Percentiles rank a stretch among this genome's conserved stretches.
Evolutionary conservation across 30 jellyfish, hydroid and myxozoan species (phyloP).

Genomic region (Haliclystus octoradiatus): DNA sequence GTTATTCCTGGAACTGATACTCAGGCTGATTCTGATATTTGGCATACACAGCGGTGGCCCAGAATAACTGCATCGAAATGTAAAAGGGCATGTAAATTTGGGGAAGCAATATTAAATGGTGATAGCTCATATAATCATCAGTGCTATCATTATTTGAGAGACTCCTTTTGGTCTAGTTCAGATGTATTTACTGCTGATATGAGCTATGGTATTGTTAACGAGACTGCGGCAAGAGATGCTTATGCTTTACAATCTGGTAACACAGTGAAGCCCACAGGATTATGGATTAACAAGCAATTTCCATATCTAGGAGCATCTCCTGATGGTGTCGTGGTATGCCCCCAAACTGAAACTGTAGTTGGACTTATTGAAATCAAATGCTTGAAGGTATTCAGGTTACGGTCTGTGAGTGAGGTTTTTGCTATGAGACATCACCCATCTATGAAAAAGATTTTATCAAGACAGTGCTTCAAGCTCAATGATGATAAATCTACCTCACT

Average conservation of each 20-base stretch:
- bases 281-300: background rate
- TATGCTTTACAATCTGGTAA: background rate
- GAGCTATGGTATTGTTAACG: background rate
- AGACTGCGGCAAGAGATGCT: background rate
- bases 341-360: background rate
- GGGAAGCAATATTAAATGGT: background rate
- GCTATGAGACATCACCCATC: background rate
- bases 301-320: background rate
- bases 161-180: background rate
- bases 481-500: slow-evolving; percentile 15
- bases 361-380: background rate
- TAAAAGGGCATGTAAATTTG: slow-evolving; percentile 4
- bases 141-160: background rate
- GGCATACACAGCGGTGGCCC: background rate
- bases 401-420: background rate
- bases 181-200: background rate
- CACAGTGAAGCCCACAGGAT: background rate
- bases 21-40: background rate
- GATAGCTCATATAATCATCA: background rate
- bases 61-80: slow-evolving; percentile 11
- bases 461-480: slow-evolving; percentile 39
- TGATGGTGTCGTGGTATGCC: background rate
- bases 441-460: slow-evolving; percentile 1
- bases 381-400: background rate
- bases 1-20: background rate